A percentile compares a stretch with the other conserved stretches of the same genome.
Evolutionary conservation across 2,797 vertebrate species (phyloP).

Genomic region (Macrochelys suwanniensis): DNA sequence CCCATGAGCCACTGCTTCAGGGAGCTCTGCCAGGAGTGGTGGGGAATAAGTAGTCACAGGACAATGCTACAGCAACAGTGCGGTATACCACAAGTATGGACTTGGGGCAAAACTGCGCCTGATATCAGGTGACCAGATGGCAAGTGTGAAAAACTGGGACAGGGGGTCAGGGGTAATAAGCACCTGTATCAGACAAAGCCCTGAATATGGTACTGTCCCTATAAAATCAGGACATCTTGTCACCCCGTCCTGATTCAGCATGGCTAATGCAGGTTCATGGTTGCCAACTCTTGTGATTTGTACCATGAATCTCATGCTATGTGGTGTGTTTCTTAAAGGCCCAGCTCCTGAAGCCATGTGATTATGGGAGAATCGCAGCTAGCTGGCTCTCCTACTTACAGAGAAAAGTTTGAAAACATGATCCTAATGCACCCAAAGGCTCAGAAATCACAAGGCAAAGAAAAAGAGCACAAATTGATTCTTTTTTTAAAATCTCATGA

Average conservation of each 20-base stretch:
- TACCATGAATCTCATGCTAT: neutral
- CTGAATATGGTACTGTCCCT: neutral
- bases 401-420: neutral
- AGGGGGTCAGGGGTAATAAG: neutral
- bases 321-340: neutral
- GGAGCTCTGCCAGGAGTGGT: neutral
- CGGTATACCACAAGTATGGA: neutral
- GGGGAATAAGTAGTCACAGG: neutral
- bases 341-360: neutral
- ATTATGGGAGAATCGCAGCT: neutral
- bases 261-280: neutral
- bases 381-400: neutral
- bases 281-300: neutral
- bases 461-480: neutral
- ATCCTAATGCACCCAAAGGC: neutral
- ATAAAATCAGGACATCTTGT: neutral
- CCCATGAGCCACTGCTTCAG: neutral
- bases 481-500: neutral
- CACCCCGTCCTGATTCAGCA: neutral
- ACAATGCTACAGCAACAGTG: neutral
- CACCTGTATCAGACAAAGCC: neutral
- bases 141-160: neutral
- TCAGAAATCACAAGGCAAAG: neutral
- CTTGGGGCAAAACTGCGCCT: neutral
- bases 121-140: neutral